Conservation (phyloP, 2,797 vertebrate species). For the Ceyx erithaca region DNA sequence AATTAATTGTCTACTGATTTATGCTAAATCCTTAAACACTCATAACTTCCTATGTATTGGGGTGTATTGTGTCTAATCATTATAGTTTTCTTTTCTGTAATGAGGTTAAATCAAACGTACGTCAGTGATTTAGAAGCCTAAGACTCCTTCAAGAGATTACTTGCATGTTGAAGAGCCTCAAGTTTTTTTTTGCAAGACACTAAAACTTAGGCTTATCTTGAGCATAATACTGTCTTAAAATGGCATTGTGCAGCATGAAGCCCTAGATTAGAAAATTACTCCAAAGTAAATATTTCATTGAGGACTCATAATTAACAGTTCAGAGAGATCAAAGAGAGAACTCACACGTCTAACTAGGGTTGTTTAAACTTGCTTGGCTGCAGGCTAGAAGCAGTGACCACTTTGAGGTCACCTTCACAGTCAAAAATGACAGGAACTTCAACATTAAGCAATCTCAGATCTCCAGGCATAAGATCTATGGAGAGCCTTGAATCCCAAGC, state of each 20-base stretch:
- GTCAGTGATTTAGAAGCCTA: not conserved
- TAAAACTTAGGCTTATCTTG: not conserved
- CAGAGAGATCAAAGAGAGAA: conserved; percentile 20
- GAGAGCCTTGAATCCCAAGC: not conserved
- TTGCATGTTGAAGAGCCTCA: not conserved
- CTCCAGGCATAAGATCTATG: not conserved
- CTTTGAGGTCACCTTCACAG: not conserved
- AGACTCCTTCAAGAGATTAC: not conserved
- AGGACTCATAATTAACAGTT: conserved; percentile 33
- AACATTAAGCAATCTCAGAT: not conserved
- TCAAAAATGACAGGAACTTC: not conserved
- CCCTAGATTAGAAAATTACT: conserved; percentile 28
- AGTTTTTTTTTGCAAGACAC: not conserved
- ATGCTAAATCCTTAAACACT: conserved; percentile 34
- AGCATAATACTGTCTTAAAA: not conserved
- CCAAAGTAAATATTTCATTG: conserved; percentile 57
- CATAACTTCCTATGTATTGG: not conserved
- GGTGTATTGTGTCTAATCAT: not conserved
- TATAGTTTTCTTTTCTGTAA: not conserved
- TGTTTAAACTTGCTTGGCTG: conserved; percentile 18
- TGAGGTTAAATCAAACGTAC: not conserved
- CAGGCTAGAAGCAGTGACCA: not conserved
- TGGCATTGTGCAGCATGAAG: not conserved
- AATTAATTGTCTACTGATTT: not conserved
- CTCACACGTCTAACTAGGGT: not conserved